Base-by-base conservation (phyloP, 1,140 invertebrate species). In the Cydia amplana region DNA sequence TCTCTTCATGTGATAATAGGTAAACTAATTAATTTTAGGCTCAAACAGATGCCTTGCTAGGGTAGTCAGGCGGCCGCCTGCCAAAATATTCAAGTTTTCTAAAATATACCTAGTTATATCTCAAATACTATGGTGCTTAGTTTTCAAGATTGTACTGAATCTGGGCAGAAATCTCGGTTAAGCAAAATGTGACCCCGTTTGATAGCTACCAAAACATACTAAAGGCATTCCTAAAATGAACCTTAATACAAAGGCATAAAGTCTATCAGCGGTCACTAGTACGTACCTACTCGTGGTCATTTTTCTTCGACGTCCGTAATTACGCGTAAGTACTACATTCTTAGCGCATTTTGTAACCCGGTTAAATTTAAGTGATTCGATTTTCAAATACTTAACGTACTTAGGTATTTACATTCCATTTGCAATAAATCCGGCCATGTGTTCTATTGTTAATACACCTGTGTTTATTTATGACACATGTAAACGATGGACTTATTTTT, bases 31-130 rank as follows among this genome's bases (percentile, higher is more conserved):
- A 32, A 67, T 32, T 32, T 32, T 70, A 70, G 65, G 65, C 65
- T 70, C 65, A 70, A 70, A 70, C 9, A 25, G 49, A 23, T 77
- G 77, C 77, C 77, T 78, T 78, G 74, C 43, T 75, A 67, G 74
- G 4, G 14, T 78, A 75, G 64, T 36, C 65, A 73, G 76, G 75
- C 64, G 28, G 28, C 23, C 25, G 60, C 72, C 75, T 74, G 74
- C 74, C 77, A 78, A 75, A 78, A 72, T 40, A 65, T 28, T 32
- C 25, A 74, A 36, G 25, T 72, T 72, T 28, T 75, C 28, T 67
- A 73, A 78, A 46, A 73, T 75, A 72, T 46, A 63, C 49, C 40
- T 51, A 74, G 46, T 70, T 72, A 63, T 70, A 18, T 40, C 16
- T 70, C 65, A 40, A 70, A 70, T 1, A 40, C 40, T 49, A 75